A percentile compares a stretch with the other conserved stretches of the same genome.
Evolutionary conservation across 2,113 vertebrate genomes (phyloP).

Genomic region (Fukomys damarensis): DNA sequence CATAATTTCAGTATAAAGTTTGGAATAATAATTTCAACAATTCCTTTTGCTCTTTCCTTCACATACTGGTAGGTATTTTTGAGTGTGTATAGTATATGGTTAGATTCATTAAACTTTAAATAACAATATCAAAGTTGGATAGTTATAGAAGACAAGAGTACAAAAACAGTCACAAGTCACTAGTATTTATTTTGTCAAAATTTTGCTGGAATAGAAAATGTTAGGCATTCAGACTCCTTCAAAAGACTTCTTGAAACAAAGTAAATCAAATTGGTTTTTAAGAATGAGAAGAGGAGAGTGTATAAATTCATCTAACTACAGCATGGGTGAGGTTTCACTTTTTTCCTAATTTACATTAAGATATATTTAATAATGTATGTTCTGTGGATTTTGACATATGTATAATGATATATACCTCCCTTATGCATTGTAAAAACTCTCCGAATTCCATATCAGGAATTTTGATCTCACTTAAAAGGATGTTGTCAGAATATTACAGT

Average conservation of each 20-base stretch:
- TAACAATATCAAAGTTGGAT: neutral
- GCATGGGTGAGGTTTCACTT: neutral
- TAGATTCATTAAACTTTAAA: neutral
- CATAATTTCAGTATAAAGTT: slow-evolving; percentile 1
- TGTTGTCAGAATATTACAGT: neutral
- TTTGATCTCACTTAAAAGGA: neutral
- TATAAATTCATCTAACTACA: neutral
- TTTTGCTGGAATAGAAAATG: neutral
- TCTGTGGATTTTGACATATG: neutral
- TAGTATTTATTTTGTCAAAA: neutral
- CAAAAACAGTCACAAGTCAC: neutral
- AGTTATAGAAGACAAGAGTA: neutral
- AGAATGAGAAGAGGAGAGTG: neutral
- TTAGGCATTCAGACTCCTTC: neutral
- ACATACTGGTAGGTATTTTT: neutral
- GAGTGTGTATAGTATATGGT: neutral
- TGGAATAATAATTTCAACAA: neutral
- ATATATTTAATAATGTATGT: neutral
- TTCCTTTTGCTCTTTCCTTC: neutral
- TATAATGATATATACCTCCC: neutral
- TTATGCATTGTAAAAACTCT: neutral
- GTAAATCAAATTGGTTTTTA: neutral
- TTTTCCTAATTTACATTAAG: neutral
- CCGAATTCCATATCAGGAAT: neutral
- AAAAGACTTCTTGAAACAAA: neutral